These are phyloP conservation scores for Mycalesis mineus DNA, from an alignment of 2,888 invertebrate genomes.

Conservation along the genomic window DNA sequence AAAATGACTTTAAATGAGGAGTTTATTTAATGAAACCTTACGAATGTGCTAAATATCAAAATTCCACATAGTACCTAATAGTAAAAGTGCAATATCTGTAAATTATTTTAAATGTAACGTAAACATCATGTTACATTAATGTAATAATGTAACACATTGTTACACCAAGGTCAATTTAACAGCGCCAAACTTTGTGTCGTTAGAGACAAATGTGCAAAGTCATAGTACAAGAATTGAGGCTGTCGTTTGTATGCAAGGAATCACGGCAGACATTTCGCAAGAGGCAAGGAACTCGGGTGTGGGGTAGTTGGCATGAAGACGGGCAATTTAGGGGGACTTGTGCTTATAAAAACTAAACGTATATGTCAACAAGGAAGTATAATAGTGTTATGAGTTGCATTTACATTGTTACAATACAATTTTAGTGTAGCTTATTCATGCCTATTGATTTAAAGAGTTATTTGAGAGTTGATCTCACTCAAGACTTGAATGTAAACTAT, in stretches of 20 bases:
- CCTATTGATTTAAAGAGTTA: too few species aligned
- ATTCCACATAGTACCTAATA: too few species aligned
- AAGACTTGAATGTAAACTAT: too few species aligned
- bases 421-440: too few species aligned
- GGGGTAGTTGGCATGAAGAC: constrained; percentile 58
- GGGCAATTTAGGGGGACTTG: constrained; percentile 54
- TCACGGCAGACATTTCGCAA: constrained; percentile 75
- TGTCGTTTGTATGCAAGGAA: constrained; percentile 79
- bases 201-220: constrained; percentile 63
- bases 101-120: too few species aligned
- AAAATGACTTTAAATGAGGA: too few species aligned
- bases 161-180: constrained; percentile 5
- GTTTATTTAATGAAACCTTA: too few species aligned
- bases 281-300: constrained; percentile 56
- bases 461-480: too few species aligned
- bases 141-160: neutral
- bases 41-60: too few species aligned
- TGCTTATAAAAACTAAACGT: constrained; percentile 17
- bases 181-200: constrained; percentile 6
- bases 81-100: too few species aligned
- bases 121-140: neutral
- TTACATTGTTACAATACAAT: neutral
- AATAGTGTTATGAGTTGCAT: neutral
- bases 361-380: constrained; percentile 7
- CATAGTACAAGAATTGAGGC: constrained; percentile 66